phyloP scores from a whole-genome alignment of 1,140 invertebrate species.

The Drosophila ambigua region DNA sequence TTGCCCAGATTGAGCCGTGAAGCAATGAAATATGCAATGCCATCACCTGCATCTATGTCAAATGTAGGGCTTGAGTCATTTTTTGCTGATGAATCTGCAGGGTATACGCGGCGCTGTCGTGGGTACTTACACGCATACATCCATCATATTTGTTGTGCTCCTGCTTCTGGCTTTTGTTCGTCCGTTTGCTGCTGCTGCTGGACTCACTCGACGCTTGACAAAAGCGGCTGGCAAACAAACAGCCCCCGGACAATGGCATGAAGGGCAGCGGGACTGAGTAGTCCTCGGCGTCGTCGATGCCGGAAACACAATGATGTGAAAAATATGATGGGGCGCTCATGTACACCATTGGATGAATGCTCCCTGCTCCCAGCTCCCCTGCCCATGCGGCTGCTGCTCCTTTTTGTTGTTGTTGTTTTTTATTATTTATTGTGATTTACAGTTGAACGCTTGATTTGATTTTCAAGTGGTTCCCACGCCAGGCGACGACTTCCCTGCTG shows the following conservation, averaged over 20 bases:
- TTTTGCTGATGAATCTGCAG: no score
- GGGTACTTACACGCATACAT: neutral
- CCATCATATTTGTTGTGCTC: conserved; percentile 14
- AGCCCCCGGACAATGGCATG: conserved; percentile 5
- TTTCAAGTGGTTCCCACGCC: conserved; percentile 83
- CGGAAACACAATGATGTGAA: conserved; percentile 80
- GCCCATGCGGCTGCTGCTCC: neutral
- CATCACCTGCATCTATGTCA: no score
- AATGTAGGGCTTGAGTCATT: no score
- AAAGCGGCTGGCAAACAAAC: conserved; percentile 65
- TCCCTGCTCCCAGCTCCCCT: neutral
- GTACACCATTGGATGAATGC: conserved; percentile 37
- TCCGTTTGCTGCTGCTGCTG: conserved; percentile 30
- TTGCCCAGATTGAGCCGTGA: no score
- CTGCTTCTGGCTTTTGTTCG: conserved; percentile 2
- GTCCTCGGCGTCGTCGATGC: conserved; percentile 18
- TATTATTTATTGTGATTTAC: conserved; percentile 84
- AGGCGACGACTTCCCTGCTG: conserved; percentile 11
- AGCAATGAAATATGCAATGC: no score
- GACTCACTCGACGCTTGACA: conserved; percentile 71
- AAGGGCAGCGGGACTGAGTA: conserved; percentile 12
- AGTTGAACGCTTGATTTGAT: conserved; percentile 83
- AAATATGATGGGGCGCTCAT: conserved; percentile 72
- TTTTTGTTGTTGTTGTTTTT: conserved; percentile 46
- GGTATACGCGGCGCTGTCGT: neutral